A percentile compares a stretch with the other conserved stretches of the same genome.
Conservation (phyloP, 2,113 vertebrate species). For the Corythornis cristatus region DNA sequence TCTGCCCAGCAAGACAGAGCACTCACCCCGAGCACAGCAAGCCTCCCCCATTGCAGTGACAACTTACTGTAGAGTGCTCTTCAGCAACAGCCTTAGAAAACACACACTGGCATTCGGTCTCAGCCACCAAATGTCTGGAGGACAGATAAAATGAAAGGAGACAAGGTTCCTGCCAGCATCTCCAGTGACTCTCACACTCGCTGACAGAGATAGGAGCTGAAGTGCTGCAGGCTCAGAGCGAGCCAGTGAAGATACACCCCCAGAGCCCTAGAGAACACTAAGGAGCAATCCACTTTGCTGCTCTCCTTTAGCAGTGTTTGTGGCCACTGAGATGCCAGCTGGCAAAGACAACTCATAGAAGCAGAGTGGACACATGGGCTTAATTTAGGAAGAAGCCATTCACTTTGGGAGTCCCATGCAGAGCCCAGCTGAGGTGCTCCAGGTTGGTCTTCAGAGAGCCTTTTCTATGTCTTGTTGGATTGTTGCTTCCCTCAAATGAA, state of each 20-base stretch:
- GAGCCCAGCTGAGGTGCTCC: neutral
- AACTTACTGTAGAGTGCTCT: neutral
- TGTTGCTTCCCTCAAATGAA: neutral
- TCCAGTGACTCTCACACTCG: neutral
- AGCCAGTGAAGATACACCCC: neutral
- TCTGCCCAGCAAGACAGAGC: neutral
- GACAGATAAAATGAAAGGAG: neutral
- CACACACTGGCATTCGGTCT: neutral
- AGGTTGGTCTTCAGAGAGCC: neutral
- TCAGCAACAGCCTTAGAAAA: neutral
- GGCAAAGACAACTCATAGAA: neutral
- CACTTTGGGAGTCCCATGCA: neutral
- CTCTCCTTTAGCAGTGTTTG: neutral
- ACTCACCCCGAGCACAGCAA: neutral
- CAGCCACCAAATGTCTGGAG: neutral
- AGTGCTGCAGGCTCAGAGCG: neutral
- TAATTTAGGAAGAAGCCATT: neutral
- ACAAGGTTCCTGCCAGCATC: neutral
- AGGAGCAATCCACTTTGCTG: neutral
- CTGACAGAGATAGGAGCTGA: neutral
- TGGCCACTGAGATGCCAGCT: neutral
- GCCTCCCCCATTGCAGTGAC: accelerated
- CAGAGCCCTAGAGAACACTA: neutral
- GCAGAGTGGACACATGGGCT: neutral
- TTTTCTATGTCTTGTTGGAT: neutral